These are phyloP conservation scores for Anthoptus insignis DNA, from an alignment of 2,888 invertebrate genomes.

Conservation along the genomic window DNA sequence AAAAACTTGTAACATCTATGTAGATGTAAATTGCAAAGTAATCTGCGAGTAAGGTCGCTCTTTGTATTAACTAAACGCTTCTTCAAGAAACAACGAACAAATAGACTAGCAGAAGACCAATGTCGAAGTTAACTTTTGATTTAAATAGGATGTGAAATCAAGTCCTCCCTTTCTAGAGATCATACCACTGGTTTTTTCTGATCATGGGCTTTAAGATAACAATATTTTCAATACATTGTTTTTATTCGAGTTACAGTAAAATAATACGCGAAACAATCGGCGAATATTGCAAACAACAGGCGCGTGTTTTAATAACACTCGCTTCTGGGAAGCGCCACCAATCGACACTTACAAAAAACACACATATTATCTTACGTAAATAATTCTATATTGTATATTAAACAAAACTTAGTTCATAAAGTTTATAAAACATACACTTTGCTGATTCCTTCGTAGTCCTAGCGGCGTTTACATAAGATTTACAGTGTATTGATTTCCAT, in stretches of 20 bases:
- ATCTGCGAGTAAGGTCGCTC: too few species aligned
- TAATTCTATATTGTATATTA: constrained; percentile 3
- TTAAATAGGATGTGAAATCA: too few species aligned
- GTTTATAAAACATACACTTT: neutral
- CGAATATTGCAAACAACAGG: constrained; percentile 10
- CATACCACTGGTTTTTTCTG: too few species aligned
- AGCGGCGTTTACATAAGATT: constrained; percentile 9
- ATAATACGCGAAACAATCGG: constrained; percentile 8
- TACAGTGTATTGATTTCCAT: constrained; percentile 1
- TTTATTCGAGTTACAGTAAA: constrained; percentile 13
- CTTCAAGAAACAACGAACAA: too few species aligned
- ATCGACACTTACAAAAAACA: neutral
- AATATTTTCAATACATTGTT: constrained; percentile 9
- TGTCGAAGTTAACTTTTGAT: too few species aligned
- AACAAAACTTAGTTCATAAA: neutral
- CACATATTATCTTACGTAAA: constrained; percentile 4
- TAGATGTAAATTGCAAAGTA: too few species aligned
- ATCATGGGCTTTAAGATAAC: neutral
- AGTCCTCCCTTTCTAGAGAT: too few species aligned
- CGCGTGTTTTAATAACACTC: constrained; percentile 9
- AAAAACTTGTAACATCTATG: too few species aligned
- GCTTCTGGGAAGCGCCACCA: constrained; percentile 13
- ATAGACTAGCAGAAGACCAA: too few species aligned
- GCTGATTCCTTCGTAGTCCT: neutral
- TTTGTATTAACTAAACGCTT: too few species aligned